phyloP scores from a whole-genome alignment of 2,888 invertebrate species.

The Drosophila koepferae region DNA sequence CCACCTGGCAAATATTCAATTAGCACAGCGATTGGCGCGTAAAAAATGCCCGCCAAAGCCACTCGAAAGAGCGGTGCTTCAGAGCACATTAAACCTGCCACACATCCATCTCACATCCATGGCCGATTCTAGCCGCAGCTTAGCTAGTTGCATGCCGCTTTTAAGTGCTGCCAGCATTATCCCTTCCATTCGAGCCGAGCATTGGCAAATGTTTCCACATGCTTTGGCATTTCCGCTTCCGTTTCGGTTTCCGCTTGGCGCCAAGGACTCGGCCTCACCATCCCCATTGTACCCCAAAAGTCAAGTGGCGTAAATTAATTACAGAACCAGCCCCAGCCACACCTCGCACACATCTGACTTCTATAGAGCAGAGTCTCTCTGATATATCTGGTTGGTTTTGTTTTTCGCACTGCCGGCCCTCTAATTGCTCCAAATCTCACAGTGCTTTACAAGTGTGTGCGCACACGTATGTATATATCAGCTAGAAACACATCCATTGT shows the following conservation, averaged over 20 bases:
- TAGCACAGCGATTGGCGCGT: slow-evolving; percentile 70
- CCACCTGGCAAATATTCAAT: slow-evolving; percentile 74
- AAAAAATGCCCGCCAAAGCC: slow-evolving; percentile 58
- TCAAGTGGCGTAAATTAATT: slow-evolving; percentile 81
- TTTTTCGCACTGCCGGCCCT: slow-evolving; percentile 38
- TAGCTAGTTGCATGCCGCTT: slow-evolving; percentile 50
- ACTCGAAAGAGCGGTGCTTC: slow-evolving; percentile 43
- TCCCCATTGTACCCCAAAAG: slow-evolving; percentile 65
- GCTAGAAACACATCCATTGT: slow-evolving; percentile 30
- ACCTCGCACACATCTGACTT: not conserved
- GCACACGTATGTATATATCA: slow-evolving; percentile 11
- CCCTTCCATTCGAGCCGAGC: slow-evolving; percentile 42
- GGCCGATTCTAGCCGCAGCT: slow-evolving; percentile 29
- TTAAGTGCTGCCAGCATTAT: slow-evolving; percentile 69
- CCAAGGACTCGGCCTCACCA: slow-evolving; percentile 47
- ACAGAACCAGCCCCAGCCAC: slow-evolving; percentile 50
- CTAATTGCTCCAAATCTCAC: slow-evolving; percentile 71
- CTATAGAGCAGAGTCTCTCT: slow-evolving; percentile 31
- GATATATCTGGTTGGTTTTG: slow-evolving; percentile 67
- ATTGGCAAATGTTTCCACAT: slow-evolving; percentile 81
- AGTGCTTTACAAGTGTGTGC: slow-evolving; percentile 24
- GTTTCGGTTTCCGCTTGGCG: slow-evolving; percentile 66
- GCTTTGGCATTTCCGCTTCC: slow-evolving; percentile 74
- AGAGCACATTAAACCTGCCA: slow-evolving; percentile 48
- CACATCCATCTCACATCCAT: not conserved